Evolutionary conservation across 2,113 vertebrate species (phyloP).

Genomic region (Pseudonaja textilis): DNA sequence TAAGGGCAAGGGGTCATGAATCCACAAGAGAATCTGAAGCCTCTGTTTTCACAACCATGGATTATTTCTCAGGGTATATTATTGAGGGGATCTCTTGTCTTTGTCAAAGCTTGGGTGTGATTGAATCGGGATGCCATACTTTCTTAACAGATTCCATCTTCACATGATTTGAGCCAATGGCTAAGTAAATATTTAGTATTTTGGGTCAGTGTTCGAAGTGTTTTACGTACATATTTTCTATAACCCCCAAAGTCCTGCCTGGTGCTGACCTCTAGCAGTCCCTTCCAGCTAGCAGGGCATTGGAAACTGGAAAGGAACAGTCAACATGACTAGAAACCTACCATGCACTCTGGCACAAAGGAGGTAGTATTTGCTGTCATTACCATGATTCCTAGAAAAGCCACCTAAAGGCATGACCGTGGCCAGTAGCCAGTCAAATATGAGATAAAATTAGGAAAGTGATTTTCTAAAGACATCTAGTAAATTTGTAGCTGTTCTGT

Average conservation of each 20-base stretch:
- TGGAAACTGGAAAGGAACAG: background rate
- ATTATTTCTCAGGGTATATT: background rate
- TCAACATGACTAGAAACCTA: background rate
- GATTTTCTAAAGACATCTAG: background rate
- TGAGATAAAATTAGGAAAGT: background rate
- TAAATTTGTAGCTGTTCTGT: background rate
- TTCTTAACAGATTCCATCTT: background rate
- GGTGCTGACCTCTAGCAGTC: background rate
- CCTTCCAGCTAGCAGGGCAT: background rate
- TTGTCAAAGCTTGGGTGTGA: background rate
- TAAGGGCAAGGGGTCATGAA: background rate
- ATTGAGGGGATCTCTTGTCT: background rate
- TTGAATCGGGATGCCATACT: background rate
- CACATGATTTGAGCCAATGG: background rate
- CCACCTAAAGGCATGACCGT: background rate
- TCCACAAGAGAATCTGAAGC: background rate
- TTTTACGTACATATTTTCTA: background rate
- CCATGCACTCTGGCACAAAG: background rate
- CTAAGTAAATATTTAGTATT: background rate
- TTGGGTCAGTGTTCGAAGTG: background rate
- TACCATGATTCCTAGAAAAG: background rate
- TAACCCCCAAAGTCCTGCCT: background rate
- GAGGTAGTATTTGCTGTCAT: background rate
- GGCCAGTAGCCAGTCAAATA: background rate
- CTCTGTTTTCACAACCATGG: background rate